Percentiles rank a stretch among this genome's conserved stretches.
These are phyloP conservation scores for Vollenhovia emeryi DNA, from an alignment of 1,140 invertebrate genomes.

Conservation along the genomic window DNA sequence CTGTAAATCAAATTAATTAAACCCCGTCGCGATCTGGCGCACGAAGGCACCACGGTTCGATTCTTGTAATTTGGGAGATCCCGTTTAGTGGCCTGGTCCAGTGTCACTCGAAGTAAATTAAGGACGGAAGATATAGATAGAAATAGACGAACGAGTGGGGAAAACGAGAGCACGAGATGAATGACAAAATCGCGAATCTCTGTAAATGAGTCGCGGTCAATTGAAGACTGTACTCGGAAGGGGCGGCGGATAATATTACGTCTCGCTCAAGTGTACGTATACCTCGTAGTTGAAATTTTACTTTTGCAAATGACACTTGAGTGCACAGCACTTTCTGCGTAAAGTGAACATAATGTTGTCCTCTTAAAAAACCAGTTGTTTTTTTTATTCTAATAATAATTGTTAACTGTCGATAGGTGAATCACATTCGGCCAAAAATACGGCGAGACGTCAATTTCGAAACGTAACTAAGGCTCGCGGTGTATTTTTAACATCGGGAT, in stretches of 20 bases:
- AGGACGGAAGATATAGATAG: slow-evolving; percentile 61
- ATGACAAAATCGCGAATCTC: slow-evolving; percentile 28
- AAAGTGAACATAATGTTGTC: neutral
- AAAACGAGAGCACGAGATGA: slow-evolving; percentile 37
- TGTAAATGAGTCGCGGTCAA: neutral
- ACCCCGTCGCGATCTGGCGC: slow-evolving; percentile 23
- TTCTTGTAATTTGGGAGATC: slow-evolving; percentile 38
- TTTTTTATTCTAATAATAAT: neutral
- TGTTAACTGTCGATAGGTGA: neutral
- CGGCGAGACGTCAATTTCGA: slow-evolving; percentile 9
- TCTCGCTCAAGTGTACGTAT: neutral
- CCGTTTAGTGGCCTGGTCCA: slow-evolving; percentile 8
- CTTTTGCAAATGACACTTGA: neutral
- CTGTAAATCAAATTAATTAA: slow-evolving; percentile 55
- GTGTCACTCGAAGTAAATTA: slow-evolving; percentile 58
- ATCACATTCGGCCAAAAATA: neutral
- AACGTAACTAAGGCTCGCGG: slow-evolving; percentile 41
- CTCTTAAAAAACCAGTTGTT: neutral
- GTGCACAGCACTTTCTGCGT: neutral
- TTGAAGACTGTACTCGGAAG: neutral
- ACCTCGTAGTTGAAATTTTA: neutral
- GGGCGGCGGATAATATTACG: neutral
- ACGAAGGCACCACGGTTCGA: slow-evolving; percentile 24
- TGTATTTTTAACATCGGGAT: slow-evolving; percentile 66
- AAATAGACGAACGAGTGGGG: slow-evolving; percentile 11